Percentiles rank a stretch among this genome's conserved stretches.
These are phyloP conservation scores for Merluccius polli DNA, from an alignment of 2,797 vertebrate species.

Conservation along the genomic window DNA sequence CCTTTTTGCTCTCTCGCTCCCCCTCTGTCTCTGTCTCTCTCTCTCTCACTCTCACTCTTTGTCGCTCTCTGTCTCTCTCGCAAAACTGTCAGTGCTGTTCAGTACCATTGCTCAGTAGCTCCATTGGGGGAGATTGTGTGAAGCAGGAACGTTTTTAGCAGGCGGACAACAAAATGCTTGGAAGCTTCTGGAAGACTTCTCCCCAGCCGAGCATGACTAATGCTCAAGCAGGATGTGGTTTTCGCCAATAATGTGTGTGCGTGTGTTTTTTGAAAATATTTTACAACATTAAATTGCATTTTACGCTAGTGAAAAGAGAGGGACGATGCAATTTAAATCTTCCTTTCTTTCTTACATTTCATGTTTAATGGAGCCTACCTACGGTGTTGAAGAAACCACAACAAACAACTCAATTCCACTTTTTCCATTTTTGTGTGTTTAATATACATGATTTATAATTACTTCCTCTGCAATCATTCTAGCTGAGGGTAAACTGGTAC, in stretches of 20 bases:
- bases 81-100: slow-evolving; percentile 43
- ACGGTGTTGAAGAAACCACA: background rate
- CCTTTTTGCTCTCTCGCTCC: background rate
- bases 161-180: slow-evolving; percentile 51
- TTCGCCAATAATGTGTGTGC: slow-evolving; percentile 7
- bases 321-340: background rate
- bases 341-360: background rate
- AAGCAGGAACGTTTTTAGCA: slow-evolving; percentile 28
- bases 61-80: background rate
- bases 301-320: background rate
- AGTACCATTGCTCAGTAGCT: slow-evolving; percentile 48
- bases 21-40: background rate
- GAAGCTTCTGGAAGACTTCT: slow-evolving; percentile 47
- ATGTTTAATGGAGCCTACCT: background rate
- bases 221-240: slow-evolving; percentile 33
- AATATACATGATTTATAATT: background rate
- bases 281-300: background rate
- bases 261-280: background rate
- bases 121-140: slow-evolving; percentile 40
- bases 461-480: background rate
- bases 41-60: background rate
- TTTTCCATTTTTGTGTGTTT: background rate
- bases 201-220: slow-evolving; percentile 54
- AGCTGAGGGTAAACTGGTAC: too few species aligned
- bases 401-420: slow-evolving; percentile 2